Evolutionary conservation across 2,888 invertebrate genomes (phyloP), one percentile per base, ranked within the genome.

Genomic region (Drosophila meridiana): DNA sequence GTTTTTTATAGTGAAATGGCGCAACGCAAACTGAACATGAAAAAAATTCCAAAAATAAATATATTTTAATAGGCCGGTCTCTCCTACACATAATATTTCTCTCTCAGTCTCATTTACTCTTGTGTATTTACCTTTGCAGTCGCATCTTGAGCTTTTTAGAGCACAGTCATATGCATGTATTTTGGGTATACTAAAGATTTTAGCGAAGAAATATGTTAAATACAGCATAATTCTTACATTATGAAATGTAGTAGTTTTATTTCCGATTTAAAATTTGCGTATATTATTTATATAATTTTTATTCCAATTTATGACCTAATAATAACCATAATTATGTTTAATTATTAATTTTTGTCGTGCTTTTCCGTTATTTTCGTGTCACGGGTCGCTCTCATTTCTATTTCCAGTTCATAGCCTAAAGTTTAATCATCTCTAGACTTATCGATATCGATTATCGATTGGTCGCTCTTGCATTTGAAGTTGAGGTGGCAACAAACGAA

Each of bases 1-100:
- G 36, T 38, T 55, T 55, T 53, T 40, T 28, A 40, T n/a, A 61
- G 56, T 67, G 66, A 57, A 55, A 72, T 32, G 36, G 45, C 40
- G 40, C 60, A 48, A 3, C 28, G n/a, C 14, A 48, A 45, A 55
- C 28, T 14, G 14, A 62, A 59, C 14, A 68, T 32, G 45, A 72
- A 64, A 55, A 50, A 56, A 55, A 56, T 48, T 76, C 59, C 64
- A 73, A 76, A 76, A 76, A 76, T 76, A 76, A 68, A 60, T 45
- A 45, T 13, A 58, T 47, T 58, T 74, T 9, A 47, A 58, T 48
- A 69, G 42, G n/a, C 64, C 64, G 64, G 40, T 64, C 38, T 59
- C 53, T 59, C 48, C 52, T 36, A 11, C 14, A 2, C 47, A 28
- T 36, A 8, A 40, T 38, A n/a, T 56, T 32, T 2, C 30, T 28